These are phyloP conservation scores for Crenuchus spilurus DNA, from an alignment of 2,797 vertebrate genomes.

Conservation along the genomic window DNA sequence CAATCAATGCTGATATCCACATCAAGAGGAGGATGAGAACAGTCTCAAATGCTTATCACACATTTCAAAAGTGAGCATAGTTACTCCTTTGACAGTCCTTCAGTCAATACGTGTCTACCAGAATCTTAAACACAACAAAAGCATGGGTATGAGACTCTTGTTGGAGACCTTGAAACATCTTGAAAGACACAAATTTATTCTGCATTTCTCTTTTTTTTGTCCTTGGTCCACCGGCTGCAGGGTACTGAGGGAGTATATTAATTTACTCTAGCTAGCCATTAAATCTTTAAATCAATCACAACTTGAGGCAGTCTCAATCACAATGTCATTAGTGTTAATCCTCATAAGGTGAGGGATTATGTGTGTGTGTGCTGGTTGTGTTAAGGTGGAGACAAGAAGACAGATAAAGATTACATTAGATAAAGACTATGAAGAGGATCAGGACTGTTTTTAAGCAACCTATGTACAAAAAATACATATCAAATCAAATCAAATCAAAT, in stretches of 20 bases:
- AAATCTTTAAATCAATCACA: slow-evolving; percentile 70
- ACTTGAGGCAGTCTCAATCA: slow-evolving; percentile 55
- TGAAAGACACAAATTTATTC: background rate
- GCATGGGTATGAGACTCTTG: background rate
- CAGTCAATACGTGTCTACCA: background rate
- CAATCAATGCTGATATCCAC: slow-evolving; percentile 23
- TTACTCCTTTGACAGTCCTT: background rate
- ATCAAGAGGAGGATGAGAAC: background rate
- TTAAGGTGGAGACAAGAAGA: background rate
- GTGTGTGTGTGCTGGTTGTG: background rate
- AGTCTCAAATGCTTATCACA: slow-evolving; percentile 14
- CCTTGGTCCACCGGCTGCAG: background rate
- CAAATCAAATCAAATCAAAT: too few species aligned
- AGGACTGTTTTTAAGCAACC: too few species aligned
- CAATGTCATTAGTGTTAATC: slow-evolving; percentile 60
- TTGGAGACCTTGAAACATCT: slow-evolving; percentile 5
- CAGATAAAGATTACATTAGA: background rate
- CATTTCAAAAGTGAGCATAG: background rate
- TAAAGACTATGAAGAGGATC: too few species aligned
- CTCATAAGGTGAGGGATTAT: slow-evolving; percentile 36
- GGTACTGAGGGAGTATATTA: slow-evolving; percentile 62
- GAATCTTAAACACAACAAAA: background rate
- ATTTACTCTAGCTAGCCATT: slow-evolving; percentile 61
- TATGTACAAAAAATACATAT: too few species aligned
- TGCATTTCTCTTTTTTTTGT: background rate